Conservation (phyloP, 2,888 invertebrate genomes). For the Sarcophaga caerulescens region DNA sequence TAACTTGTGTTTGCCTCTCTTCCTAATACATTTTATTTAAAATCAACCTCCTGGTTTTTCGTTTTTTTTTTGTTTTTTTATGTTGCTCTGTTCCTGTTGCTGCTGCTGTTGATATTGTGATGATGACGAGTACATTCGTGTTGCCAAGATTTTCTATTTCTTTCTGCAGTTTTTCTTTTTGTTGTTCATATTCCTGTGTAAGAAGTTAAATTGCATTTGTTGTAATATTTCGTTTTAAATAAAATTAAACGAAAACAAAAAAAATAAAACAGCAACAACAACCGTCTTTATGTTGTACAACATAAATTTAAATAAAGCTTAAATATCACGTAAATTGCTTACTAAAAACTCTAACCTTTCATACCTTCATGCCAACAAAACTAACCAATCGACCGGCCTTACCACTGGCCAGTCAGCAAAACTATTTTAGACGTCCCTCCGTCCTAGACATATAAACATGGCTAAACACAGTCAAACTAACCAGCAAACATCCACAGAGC, state of each 20-base stretch:
- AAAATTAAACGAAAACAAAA: slow-evolving; percentile 49
- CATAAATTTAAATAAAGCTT: slow-evolving; percentile 68
- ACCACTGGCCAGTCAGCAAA: neutral
- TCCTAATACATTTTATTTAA: neutral
- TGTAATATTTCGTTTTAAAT: slow-evolving; percentile 63
- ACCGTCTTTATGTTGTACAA: slow-evolving; percentile 62
- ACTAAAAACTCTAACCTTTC: slow-evolving; percentile 67
- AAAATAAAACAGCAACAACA: neutral
- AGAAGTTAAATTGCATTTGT: slow-evolving; percentile 64
- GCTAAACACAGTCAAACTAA: slow-evolving; percentile 7
- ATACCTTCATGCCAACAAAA: slow-evolving; percentile 43
- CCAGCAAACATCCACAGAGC: slow-evolving; percentile 1
- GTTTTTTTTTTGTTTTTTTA: too few species aligned
- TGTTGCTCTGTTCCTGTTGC: too few species aligned
- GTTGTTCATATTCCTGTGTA: slow-evolving; percentile 25
- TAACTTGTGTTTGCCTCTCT: neutral
- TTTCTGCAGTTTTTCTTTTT: too few species aligned
- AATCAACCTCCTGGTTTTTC: slow-evolving; percentile 10
- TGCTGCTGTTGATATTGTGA: slow-evolving; percentile 18
- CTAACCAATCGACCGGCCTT: slow-evolving; percentile 8
- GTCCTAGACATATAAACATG: neutral
- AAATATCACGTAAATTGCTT: slow-evolving; percentile 68
- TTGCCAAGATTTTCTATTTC: slow-evolving; percentile 24
- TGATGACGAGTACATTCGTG: slow-evolving; percentile 62
- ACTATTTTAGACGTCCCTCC: neutral